Base-by-base conservation (phyloP, 2,113 vertebrate species). In the Excalfactoria chinensis region DNA sequence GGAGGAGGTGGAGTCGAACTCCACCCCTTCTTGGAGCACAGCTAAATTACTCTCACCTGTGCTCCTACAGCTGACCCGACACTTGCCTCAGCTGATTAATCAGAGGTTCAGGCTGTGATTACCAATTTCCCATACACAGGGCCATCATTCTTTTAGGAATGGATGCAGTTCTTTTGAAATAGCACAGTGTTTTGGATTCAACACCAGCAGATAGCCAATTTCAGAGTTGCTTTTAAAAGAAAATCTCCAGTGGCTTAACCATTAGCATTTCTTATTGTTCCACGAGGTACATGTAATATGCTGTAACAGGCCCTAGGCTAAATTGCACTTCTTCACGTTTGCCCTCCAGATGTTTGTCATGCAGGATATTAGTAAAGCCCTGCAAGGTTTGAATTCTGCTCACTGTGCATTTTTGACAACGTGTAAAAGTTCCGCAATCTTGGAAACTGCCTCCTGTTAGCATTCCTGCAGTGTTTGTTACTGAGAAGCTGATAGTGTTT, bases 201-300 rank as follows among this genome's bases (percentile, higher is more conserved):
- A 28, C 23, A 18, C 12, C 28, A 80, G 41, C 64, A 62, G 44
- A 34, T 26, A 60, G 17, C 46, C 32, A 58, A 44, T 60, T 67
- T 84, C 40, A 66, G 13, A 74, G 35, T 2, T 56, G 25, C 8
- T 11, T 43, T 55, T 20, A 28, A 46, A 68, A 28, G 35, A 23
- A 32, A 37, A 53, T 6, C 48, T 78, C 62, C 30, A 43, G 1
- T 53, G 62, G 46, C 43, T 59, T 70, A 22, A 66, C 37, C 19
- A 62, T 35, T 43, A 71, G 20, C 8, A 26, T 62, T 49, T 58
- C 28, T 26, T 25, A 70, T 25, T 10, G 10, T 8, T 88, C 30
- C 68, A 40, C 32, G 1, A 1, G 4, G 37, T 70, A 41, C 8
- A 4, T 4, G 23, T 35, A 72, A 56, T 11, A 3, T 2, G 0